Evolutionary conservation across 2,888 invertebrate species (phyloP).

Genomic region (Boloria selene): DNA sequence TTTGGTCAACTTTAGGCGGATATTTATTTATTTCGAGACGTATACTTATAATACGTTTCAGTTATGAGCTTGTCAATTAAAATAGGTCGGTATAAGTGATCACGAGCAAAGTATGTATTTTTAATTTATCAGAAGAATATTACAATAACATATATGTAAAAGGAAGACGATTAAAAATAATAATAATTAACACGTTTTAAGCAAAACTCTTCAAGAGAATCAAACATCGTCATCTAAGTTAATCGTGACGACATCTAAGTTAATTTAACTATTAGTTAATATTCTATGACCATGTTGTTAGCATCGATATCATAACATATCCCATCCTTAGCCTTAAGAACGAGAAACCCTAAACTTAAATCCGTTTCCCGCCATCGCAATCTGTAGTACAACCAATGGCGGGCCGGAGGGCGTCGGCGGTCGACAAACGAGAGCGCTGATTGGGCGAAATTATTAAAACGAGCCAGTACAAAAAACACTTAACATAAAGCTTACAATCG

Average conservation of each 20-base stretch:
- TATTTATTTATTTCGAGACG: too few relatives aligned
- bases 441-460: conserved; percentile 76
- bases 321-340: conserved; percentile 66
- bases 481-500: conserved; percentile 76
- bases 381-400: conserved; percentile 73
- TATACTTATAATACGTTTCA: too few relatives aligned
- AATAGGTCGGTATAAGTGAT: too few relatives aligned
- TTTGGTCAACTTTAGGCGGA: too few relatives aligned
- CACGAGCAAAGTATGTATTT: too few relatives aligned
- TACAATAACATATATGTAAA: too few relatives aligned
- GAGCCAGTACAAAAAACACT: conserved; percentile 71
- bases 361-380: conserved; percentile 80
- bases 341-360: conserved; percentile 71
- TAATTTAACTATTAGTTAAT: too few relatives aligned
- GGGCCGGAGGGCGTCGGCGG: conserved; percentile 74
- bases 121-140: too few relatives aligned
- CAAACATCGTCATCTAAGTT: neutral
- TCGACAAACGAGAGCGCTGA: conserved; percentile 52
- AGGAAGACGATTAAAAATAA: too few relatives aligned
- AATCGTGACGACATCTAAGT: conserved; percentile 1
- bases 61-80: too few relatives aligned
- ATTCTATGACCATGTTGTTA: neutral
- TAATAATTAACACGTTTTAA: too few relatives aligned
- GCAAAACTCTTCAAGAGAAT: too few relatives aligned
- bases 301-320: neutral